These are phyloP conservation scores for Agonopterix heracliana DNA, from an alignment of 2,888 invertebrate genomes.

Conservation along the genomic window DNA sequence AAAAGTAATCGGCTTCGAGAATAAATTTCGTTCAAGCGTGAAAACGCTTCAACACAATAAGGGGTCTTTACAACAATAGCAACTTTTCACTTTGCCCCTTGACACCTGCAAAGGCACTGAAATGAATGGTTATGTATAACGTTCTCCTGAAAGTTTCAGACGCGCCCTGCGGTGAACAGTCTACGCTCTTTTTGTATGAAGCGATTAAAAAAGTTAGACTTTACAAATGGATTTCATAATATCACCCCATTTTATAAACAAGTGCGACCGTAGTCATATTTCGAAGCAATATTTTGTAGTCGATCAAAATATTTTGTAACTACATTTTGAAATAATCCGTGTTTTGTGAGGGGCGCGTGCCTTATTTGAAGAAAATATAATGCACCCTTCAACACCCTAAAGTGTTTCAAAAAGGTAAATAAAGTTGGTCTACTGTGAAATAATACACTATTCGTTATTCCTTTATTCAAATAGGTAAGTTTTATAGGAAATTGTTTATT, in stretches of 20 bases:
- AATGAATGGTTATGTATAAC: conserved; percentile 44
- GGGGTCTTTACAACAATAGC: conserved; percentile 39
- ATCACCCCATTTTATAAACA: conserved; percentile 24
- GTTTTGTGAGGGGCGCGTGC: neutral
- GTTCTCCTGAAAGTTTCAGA: conserved; percentile 29
- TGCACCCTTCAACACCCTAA: neutral
- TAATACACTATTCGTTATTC: too few relatives aligned
- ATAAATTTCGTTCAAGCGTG: conserved; percentile 27
- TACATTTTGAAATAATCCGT: neutral
- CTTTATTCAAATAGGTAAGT: too few relatives aligned
- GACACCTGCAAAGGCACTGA: conserved; percentile 44
- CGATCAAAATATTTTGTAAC: conserved; percentile 35
- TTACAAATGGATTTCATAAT: conserved; percentile 29
- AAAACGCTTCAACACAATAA: conserved; percentile 42
- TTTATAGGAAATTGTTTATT: too few relatives aligned
- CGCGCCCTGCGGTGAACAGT: conserved; percentile 14
- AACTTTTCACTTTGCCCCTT: conserved; percentile 53
- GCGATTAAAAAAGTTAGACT: conserved; percentile 55
- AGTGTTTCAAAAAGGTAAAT: neutral
- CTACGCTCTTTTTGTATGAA: conserved; percentile 29
- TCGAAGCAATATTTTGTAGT: conserved; percentile 32
- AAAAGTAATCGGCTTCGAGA: conserved; percentile 20
- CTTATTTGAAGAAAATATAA: neutral
- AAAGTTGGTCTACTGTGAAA: neutral
- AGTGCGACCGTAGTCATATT: conserved; percentile 21